phyloP scores from a whole-genome alignment of 2,113 vertebrate species.

The Scytalopus superciliaris region DNA sequence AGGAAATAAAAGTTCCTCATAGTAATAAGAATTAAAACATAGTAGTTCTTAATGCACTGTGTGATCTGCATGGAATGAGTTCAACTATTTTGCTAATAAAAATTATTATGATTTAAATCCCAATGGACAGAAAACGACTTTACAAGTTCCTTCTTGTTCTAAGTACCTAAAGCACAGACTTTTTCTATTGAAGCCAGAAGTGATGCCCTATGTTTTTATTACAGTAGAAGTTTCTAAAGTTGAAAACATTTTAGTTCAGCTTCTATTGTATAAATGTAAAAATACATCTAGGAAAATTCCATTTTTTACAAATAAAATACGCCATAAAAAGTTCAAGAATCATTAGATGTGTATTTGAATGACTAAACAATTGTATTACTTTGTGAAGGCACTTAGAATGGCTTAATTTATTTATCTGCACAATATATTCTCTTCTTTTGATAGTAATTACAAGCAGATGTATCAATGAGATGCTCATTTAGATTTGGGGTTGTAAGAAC shows the following conservation, averaged over 20 bases:
- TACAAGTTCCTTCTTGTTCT: not conserved
- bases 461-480: conserved; percentile 79
- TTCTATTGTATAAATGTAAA: not conserved
- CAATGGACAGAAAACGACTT: not conserved
- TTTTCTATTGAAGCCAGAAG: not conserved
- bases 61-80: not conserved
- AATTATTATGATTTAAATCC: conserved; percentile 1
- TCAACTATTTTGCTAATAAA: not conserved
- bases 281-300: not conserved
- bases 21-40: not conserved
- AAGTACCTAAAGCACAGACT: not conserved
- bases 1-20: not conserved
- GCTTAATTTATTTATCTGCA: conserved; percentile 50
- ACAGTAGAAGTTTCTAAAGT: not conserved
- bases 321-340: not conserved
- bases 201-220: not conserved
- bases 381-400: conserved; percentile 41
- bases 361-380: conserved; percentile 38
- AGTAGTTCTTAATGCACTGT: not conserved
- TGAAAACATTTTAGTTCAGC: not conserved
- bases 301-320: not conserved
- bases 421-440: conserved; percentile 58
- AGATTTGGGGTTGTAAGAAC: conserved; percentile 74
- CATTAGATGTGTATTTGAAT: conserved; percentile 28
- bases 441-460: conserved; percentile 76